Base-by-base conservation (phyloP, 2,888 invertebrate species). In the Drosophila nr. fundita region DNA sequence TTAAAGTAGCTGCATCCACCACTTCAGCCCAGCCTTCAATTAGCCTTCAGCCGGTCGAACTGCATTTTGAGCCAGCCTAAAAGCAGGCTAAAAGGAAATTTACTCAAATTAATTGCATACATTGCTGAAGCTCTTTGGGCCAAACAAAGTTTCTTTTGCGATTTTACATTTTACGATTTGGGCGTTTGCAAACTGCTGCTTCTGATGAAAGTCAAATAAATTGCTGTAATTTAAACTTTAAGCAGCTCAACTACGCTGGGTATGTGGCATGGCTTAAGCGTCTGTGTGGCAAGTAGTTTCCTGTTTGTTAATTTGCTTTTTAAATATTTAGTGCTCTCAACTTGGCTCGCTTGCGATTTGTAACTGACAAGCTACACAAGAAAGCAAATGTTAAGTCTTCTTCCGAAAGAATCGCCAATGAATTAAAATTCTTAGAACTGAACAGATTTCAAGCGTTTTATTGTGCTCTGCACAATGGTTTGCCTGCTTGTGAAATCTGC, bases 21-120 rank as follows among this genome's bases (percentile, higher is more conserved):
- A 21, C 30, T 38, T 18, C 6, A 13, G 49, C 67, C 57, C 67
- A 66, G 67, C 40, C 60, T 70, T 54, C 21, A 15, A 21, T 24
- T 4, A 24, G 24, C 45, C 15, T 67, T 55, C 30, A 55, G 60
- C 13, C 45, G 6, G 42, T 36, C 34, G 57, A 74, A 82, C 73
- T 75, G 53, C 78, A 69, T 79, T 75, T 77, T 30, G 11, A 49
- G 29, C 27, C 62, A 54, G 72, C 77, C 75, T 68, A 75, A 77
- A 68, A 79, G 79, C 77, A 45, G 67, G 50, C 70, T 57, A 70
- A 73, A 68, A 68, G 58, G 49, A 75, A 79, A 81, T 73, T 73
- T 76, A 78, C 87, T 72, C 61, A 78, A 87, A 89, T 82, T 87
- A 86, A 86, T 80, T 82, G 82, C 82, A 59, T 57, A 61, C 68